phyloP scores from a whole-genome alignment of 35 echinoderm and acorn worm genomes.

The Apostichopus japonicus region DNA sequence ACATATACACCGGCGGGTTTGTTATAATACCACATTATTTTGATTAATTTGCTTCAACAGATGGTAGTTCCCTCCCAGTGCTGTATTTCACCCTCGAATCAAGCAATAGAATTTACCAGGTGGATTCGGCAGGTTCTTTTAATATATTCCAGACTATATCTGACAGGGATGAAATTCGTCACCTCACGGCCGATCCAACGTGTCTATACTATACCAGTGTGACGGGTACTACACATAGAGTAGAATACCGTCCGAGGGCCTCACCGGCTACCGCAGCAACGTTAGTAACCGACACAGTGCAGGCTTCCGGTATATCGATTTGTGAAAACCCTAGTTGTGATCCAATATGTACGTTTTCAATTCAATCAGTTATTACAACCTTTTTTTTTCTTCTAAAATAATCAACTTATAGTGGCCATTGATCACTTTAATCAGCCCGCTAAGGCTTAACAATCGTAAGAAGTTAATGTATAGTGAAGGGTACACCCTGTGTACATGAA shows the following conservation, averaged over 20 bases:
- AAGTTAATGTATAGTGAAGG: no score
- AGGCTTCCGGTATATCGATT: not conserved
- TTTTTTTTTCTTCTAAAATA: not conserved
- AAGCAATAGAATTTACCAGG: not conserved
- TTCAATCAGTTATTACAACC: not conserved
- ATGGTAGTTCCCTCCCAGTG: not conserved
- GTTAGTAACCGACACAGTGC: not conserved
- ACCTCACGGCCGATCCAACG: not conserved
- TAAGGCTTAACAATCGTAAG: not conserved
- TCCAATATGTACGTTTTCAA: not conserved
- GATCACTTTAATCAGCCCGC: not conserved
- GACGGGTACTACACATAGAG: not conserved
- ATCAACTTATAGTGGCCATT: not conserved
- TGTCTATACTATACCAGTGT: constrained; percentile 10
- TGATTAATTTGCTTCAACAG: no score
- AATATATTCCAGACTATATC: not conserved
- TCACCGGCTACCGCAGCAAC: not conserved
- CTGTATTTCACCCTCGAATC: not conserved
- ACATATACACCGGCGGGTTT: no score
- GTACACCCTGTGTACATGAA: no score
- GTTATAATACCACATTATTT: no score
- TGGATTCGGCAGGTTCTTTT: not conserved
- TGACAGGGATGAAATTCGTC: not conserved
- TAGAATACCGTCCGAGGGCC: not conserved
- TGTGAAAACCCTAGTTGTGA: not conserved